Conservation (phyloP, 37 sponge, comb jelly and placozoan genomes). For the Ianthella basta region DNA sequence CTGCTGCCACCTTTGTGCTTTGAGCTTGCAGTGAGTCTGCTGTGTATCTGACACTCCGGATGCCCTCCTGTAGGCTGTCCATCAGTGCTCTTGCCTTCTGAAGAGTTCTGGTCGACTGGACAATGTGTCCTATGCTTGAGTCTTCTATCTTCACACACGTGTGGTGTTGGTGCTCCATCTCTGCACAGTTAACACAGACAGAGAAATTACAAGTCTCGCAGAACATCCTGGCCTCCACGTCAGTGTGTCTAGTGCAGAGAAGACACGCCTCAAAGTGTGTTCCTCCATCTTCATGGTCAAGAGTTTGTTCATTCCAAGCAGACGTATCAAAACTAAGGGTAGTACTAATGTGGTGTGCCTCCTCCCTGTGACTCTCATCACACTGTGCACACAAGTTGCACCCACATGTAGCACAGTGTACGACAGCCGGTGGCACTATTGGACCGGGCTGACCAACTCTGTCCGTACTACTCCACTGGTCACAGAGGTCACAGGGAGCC, state of each 20-base stretch:
- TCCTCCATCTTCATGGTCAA: neutral
- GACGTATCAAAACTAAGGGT: no score
- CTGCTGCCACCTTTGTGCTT: constrained; percentile 44
- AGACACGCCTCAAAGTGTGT: neutral
- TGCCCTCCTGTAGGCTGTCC: constrained; percentile 39
- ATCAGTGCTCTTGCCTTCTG: constrained; percentile 38
- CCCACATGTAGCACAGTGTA: constrained; percentile 8
- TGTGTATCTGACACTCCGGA: constrained; percentile 42
- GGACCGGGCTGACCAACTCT: no score
- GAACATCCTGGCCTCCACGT: constrained; percentile 28
- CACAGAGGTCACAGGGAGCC: no score
- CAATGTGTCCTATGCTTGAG: constrained; percentile 39
- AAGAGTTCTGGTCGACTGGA: constrained; percentile 22
- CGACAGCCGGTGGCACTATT: no score
- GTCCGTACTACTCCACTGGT: no score
- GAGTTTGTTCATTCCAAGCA: no score
- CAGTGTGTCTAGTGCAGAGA: constrained; percentile 39
- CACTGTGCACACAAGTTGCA: constrained; percentile 75
- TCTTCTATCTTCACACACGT: constrained; percentile 32
- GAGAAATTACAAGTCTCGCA: constrained; percentile 62
- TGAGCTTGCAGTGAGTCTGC: constrained; percentile 28
- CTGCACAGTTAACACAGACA: constrained; percentile 52
- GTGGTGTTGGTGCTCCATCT: constrained; percentile 47
- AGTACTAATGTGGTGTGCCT: constrained; percentile 50
- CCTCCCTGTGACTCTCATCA: constrained; percentile 49